Percentiles rank a stretch among this genome's conserved stretches.
phyloP scores from a whole-genome alignment of 2,888 invertebrate species.

The Hoplodrina ambigua region DNA sequence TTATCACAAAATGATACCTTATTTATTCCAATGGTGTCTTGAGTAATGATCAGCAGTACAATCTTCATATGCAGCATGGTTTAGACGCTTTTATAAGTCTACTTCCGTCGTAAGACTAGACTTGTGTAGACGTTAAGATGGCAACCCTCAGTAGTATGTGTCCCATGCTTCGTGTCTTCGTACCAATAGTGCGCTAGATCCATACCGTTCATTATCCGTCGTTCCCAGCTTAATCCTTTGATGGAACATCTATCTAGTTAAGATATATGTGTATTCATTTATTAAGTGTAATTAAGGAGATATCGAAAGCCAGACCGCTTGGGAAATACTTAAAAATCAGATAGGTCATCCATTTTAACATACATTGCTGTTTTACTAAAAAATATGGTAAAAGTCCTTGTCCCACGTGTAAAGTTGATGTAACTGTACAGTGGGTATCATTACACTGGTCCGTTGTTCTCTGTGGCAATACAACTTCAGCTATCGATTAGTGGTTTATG shows the following conservation, averaged over 20 bases:
- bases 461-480: conserved; percentile 3
- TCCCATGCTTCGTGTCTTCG: conserved; percentile 56
- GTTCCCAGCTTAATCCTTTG: conserved; percentile 48
- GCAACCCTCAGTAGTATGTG: conserved; percentile 57
- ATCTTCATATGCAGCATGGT: conserved; percentile 11
- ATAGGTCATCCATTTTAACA: not conserved
- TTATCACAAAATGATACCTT: conserved; percentile 11
- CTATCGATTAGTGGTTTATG: conserved; percentile 12
- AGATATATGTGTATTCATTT: conserved; percentile 34
- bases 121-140: conserved; percentile 45
- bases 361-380: not conserved
- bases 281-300: conserved; percentile 10
- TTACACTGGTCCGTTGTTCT: conserved; percentile 13
- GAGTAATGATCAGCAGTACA: conserved; percentile 14
- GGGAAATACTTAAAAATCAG: not conserved
- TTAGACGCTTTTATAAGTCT: conserved; percentile 27
- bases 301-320: not conserved
- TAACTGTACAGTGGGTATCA: not conserved
- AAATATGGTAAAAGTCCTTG: not conserved
- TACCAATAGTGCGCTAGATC: conserved; percentile 47
- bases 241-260: conserved; percentile 40
- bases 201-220: conserved; percentile 38
- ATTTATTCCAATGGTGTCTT: conserved; percentile 13
- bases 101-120: conserved; percentile 5
- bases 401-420: not conserved